Conservation (phyloP, 2,797 vertebrate species). For the Lates japonicus region DNA sequence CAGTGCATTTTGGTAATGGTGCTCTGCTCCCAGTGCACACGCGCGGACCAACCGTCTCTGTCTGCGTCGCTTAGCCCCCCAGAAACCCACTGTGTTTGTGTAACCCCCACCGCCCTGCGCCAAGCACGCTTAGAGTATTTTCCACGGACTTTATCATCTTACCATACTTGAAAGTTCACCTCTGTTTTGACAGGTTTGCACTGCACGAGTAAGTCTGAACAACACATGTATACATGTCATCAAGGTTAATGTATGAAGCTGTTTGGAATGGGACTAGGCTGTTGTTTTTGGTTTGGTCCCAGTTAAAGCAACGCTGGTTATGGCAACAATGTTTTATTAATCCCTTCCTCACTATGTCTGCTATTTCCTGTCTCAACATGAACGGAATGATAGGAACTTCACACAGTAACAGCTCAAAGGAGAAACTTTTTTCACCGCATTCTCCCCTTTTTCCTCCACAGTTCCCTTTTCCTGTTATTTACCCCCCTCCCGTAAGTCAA, state of each 20-base stretch:
- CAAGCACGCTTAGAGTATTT: conserved; percentile 45
- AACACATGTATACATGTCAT: conserved; percentile 13
- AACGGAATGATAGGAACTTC: conserved; percentile 87
- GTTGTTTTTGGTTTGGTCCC: conserved; percentile 61
- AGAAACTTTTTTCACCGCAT: conserved; percentile 44
- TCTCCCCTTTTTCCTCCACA: conserved; percentile 46
- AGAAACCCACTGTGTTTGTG: conserved; percentile 54
- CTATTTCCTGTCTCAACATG: conserved; percentile 86
- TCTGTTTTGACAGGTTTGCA: conserved; percentile 55
- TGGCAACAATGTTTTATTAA: conserved; percentile 82
- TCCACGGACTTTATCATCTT: conserved; percentile 54
- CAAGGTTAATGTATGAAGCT: conserved; percentile 40
- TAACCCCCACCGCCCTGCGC: conserved; percentile 19
- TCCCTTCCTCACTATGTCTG: conserved; percentile 74
- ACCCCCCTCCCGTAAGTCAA: conserved; percentile 79
- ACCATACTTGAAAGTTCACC: conserved; percentile 20
- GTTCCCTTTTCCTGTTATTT: conserved; percentile 62
- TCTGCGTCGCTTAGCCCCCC: conserved; percentile 57
- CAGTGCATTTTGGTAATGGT: conserved; percentile 87
- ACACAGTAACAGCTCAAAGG: conserved; percentile 66
- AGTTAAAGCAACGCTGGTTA: conserved; percentile 72
- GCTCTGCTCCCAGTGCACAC: conserved; percentile 58
- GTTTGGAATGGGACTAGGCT: conserved; percentile 65
- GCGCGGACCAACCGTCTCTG: conserved; percentile 49
- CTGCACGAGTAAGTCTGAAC: conserved; percentile 35